Evolutionary conservation across 2,888 invertebrate genomes (phyloP), one percentile per base, ranked within the genome.

Genomic region (Euzetes globulus): DNA sequence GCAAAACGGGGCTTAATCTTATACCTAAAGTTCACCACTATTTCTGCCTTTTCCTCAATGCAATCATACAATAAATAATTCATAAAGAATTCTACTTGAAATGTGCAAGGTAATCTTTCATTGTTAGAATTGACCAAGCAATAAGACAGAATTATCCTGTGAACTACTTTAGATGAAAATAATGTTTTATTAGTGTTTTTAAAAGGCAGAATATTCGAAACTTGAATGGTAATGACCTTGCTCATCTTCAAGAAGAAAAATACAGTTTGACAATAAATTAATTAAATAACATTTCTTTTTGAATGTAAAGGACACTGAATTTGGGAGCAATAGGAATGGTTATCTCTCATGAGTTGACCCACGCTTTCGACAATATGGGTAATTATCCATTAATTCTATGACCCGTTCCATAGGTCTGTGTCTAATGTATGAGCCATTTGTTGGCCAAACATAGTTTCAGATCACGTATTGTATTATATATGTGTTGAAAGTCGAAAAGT

Each of bases 331-430:
- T 74, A 37, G 74, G 74, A 41, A 58, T 71, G 71, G 58, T 71
- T 37, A 55, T 74, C 9, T 71, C 71, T 11, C 74, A 74, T 33
- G 74, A 74, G 27, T 52, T 74, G 74, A 71, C 74, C n/a, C 74
- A 74, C 55, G 71, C 74, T 37, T 71, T 74, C 29, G 74, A 74
- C 27, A 74, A 74, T 63, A 55, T 45, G n/a, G 74, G 74, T 74
- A 60, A 74, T 25, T 55, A 72, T 72, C 58, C 63, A 65, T 65
- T 65, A 65, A 15, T 2, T 37, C 27, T 22, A 58, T 29, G 27
- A 41, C 41, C 41, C 41, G 41, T 13, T 41, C 41, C 41, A 41
- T 33, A 33, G 7, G 33, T 6, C 41, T 41, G 41, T 29, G 25
- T 6, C 25, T 25, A 11, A 13, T 55, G 11, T 27, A 27, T 58